Conservation (phyloP, 2,888 invertebrate genomes). For the Minunthozetes semirufus region DNA sequence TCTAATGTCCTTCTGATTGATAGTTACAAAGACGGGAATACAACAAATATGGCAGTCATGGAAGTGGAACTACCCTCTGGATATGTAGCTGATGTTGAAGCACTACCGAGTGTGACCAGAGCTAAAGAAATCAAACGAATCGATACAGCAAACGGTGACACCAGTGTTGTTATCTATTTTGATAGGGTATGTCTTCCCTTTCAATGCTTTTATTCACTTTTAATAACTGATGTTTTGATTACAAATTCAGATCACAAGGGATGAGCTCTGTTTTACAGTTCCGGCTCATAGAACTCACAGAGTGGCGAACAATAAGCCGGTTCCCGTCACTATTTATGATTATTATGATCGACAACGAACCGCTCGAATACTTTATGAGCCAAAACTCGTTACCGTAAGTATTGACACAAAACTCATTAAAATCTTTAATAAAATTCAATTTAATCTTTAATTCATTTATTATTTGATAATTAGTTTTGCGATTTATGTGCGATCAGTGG, state of each 20-base stretch:
- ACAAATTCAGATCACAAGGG: constrained; percentile 36
- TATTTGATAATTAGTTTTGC: constrained; percentile 1
- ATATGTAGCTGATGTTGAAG: constrained; percentile 68
- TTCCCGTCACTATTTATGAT: constrained; percentile 44
- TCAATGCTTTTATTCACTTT: not conserved
- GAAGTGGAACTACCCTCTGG: constrained; percentile 84
- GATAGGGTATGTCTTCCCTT: constrained; percentile 56
- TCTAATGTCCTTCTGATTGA: not conserved
- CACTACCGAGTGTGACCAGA: constrained; percentile 51
- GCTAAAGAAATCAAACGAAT: constrained; percentile 55
- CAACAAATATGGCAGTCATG: constrained; percentile 82
- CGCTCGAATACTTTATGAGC: constrained; percentile 43
- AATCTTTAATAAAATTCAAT: not conserved
- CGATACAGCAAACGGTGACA: constrained; percentile 62
- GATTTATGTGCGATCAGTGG: not conserved
- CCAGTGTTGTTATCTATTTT: constrained; percentile 63
- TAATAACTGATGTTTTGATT: not conserved
- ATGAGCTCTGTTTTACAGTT: constrained; percentile 43
- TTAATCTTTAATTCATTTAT: not conserved
- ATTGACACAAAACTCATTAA: not conserved
- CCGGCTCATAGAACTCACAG: constrained; percentile 43
- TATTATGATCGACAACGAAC: constrained; percentile 43
- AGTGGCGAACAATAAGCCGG: constrained; percentile 43
- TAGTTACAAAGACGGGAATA: constrained; percentile 41
- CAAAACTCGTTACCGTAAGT: constrained; percentile 37